These are phyloP conservation scores for Agapostemon virescens DNA, from an alignment of 2,888 invertebrate species.

Conservation along the genomic window DNA sequence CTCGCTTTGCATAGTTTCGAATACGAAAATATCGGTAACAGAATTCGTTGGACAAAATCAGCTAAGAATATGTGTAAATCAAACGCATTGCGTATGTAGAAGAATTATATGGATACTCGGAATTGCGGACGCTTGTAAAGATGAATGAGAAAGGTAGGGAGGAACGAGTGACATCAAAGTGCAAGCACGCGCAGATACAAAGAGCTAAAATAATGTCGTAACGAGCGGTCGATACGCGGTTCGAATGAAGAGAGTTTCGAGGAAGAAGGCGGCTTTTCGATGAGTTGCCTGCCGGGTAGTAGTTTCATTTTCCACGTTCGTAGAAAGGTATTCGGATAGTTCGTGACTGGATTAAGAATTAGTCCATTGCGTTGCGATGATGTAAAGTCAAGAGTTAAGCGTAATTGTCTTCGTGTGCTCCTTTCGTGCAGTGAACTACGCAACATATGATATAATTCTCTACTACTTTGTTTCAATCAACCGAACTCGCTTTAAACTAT, in stretches of 20 bases:
- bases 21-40: too few species aligned
- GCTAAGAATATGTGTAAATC: neutral
- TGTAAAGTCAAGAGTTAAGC: neutral
- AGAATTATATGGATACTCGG: neutral
- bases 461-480: neutral
- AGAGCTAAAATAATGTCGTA: slow-evolving; percentile 52
- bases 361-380: neutral
- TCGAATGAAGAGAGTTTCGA: slow-evolving; percentile 49
- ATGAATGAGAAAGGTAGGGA: neutral
- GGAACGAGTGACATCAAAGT: slow-evolving; percentile 15
- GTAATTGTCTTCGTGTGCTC: neutral
- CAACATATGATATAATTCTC: neutral
- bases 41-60: neutral
- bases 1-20: too few species aligned
- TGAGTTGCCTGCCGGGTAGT: slow-evolving; percentile 14
- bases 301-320: slow-evolving; percentile 42
- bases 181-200: slow-evolving; percentile 32
- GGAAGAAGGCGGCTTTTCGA: slow-evolving; percentile 34
- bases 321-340: slow-evolving; percentile 31
- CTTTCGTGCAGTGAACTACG: neutral
- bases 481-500: neutral
- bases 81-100: neutral
- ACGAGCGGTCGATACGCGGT: slow-evolving; percentile 54
- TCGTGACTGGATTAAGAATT: slow-evolving; percentile 49
- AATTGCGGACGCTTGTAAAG: neutral